These are phyloP conservation scores for Limosa lapponica DNA, from an alignment of 2,797 vertebrate genomes.

Conservation along the genomic window DNA sequence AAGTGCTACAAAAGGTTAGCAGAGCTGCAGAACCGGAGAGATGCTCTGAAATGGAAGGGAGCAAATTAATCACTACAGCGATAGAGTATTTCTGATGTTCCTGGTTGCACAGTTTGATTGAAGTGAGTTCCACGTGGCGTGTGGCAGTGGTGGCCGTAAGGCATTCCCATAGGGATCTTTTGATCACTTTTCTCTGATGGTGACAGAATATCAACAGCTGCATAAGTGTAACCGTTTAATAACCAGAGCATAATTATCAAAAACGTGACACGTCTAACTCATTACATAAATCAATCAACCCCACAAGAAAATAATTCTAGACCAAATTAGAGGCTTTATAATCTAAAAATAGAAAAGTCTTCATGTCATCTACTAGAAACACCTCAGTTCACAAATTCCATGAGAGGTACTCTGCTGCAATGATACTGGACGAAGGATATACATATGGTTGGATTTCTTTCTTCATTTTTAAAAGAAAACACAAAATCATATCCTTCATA, in stretches of 20 bases:
- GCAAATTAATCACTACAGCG: background rate
- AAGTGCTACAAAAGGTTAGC: background rate
- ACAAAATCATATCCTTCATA: background rate
- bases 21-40: background rate
- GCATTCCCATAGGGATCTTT: background rate
- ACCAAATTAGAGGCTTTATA: background rate
- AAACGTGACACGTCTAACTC: background rate
- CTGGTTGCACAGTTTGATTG: too few relatives aligned
- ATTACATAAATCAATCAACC: background rate
- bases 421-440: background rate
- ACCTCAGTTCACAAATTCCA: background rate
- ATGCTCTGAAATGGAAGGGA: fast-evolving
- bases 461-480: background rate
- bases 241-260: background rate
- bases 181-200: background rate
- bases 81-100: background rate
- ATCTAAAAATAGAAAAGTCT: background rate
- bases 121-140: fast-evolving
- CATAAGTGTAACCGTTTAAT: background rate
- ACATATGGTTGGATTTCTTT: background rate
- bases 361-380: background rate
- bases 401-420: background rate
- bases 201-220: background rate
- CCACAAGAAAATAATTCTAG: background rate
- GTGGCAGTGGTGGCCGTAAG: fast-evolving